Evolutionary conservation across 2,797 vertebrate species (phyloP), one percentile per base, ranked within the genome.

Genomic region (Chrosomus eos): DNA sequence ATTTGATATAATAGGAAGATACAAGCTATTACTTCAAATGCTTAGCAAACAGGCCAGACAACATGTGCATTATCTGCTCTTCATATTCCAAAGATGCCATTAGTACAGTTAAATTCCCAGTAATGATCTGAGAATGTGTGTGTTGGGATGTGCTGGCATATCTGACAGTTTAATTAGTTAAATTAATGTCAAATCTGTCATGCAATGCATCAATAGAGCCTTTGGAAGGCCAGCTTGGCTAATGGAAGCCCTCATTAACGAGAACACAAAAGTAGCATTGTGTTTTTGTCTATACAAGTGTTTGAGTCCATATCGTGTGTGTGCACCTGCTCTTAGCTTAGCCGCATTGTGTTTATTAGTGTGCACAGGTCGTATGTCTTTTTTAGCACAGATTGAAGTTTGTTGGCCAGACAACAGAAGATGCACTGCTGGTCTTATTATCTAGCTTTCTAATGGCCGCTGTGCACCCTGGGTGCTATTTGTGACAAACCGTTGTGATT

Each of bases 171-270:
- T 93, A 94, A 95, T 96, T 95, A 94, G 89, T 90, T 81, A 64
- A 94, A 96, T 95, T 93, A 94, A 83, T 83, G 87, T 90, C 80
- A 87, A 87, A 89, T 82, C 89, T 92, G 92, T 95, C 94, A 93
- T 88, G 86, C 80, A 89, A 66, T 77, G 87, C 89, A 84, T 87
- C 88, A 90, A 88, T 73, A 85, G 81, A 87, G 87, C 84, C 90
- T 90, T 90, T 74, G 80, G 89, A 66, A 84, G 80, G 77, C 67
- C 89, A 70, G 90, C 82, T 87, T 66, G 79, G 26, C 82, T 92
- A 94, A 93, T 93, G 92, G 93, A 92, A 82, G 82, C 82, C 88
- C 91, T 92, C 91, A 88, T 93, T 93, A 91, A 87, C 91, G 90
- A 90, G 83, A 86, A 90, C 89, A 95, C 93, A 95, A 94, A 93